Evolutionary conservation across 2,888 invertebrate genomes (phyloP).

Genomic region (Drosophila borborema): DNA sequence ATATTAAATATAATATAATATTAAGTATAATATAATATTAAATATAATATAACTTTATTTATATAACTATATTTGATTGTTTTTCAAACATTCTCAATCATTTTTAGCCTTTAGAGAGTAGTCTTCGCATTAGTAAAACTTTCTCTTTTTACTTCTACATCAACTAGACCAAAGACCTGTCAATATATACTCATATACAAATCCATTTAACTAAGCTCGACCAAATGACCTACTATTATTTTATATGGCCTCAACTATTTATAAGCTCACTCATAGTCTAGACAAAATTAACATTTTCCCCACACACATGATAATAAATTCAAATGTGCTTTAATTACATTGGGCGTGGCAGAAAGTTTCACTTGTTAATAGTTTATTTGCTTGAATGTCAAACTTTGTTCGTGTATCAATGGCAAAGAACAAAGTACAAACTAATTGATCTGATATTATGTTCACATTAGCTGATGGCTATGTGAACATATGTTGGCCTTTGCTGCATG

Average conservation of each 20-base stretch:
- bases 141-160: too few relatives aligned
- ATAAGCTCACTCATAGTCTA: not conserved
- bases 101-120: too few relatives aligned
- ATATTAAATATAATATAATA: too few relatives aligned
- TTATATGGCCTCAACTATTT: not conserved
- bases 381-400: constrained; percentile 4
- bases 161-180: too few relatives aligned
- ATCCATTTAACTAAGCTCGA: too few relatives aligned
- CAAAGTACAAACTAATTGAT: constrained; percentile 58
- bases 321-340: constrained; percentile 9
- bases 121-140: too few relatives aligned
- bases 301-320: not conserved
- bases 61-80: too few relatives aligned
- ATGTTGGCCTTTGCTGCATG: constrained; percentile 36
- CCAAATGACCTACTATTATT: not conserved
- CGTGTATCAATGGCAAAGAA: constrained; percentile 3
- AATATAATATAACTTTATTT: too few relatives aligned
- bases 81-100: too few relatives aligned
- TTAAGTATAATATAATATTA: too few relatives aligned
- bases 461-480: constrained; percentile 26
- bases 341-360: not conserved
- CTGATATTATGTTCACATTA: constrained; percentile 56
- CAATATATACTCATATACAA: too few relatives aligned
- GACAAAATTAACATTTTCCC: not conserved
- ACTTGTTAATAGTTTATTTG: constrained; percentile 15